Conservation (phyloP, 35 echinoderm and acorn worm genomes). For the Patiria miniata region DNA sequence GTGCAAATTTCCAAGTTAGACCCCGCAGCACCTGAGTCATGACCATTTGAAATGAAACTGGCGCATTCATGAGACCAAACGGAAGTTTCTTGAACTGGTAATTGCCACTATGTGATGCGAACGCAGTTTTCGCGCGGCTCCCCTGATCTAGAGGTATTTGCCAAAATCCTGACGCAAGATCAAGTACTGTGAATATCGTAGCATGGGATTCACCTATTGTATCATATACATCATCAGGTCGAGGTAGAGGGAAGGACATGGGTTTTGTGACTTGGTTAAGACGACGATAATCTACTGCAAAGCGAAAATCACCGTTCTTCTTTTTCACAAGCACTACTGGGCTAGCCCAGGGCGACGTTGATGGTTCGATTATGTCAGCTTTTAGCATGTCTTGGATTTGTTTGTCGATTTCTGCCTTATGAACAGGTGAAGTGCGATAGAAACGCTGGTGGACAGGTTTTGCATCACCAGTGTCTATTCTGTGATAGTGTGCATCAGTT, state of each 20-base stretch:
- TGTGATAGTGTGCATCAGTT: too few species aligned
- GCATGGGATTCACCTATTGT: conserved; percentile 37
- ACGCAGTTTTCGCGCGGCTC: conserved; percentile 36
- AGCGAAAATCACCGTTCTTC: conserved; percentile 41
- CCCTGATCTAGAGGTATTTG: conserved; percentile 33
- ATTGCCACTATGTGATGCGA: conserved; percentile 49
- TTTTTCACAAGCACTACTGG: conserved; percentile 51
- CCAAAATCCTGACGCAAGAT: conserved; percentile 49
- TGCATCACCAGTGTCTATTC: too few species aligned
- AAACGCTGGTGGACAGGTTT: too few species aligned
- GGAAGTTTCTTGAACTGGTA: conserved; percentile 56
- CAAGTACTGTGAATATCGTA: conserved; percentile 40
- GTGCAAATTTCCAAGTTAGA: conserved; percentile 41
- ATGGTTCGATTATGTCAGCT: conserved; percentile 52
- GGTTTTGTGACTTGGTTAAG: conserved; percentile 42
- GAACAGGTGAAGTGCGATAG: too few species aligned
- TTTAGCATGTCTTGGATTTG: conserved; percentile 48
- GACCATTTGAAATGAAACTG: conserved; percentile 43
- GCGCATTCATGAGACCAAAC: conserved; percentile 58
- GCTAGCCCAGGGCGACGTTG: conserved; percentile 53
- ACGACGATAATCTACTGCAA: conserved; percentile 55
- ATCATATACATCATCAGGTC: conserved; percentile 59
- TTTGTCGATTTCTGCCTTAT: conserved; percentile 42
- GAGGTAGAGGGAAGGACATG: conserved; percentile 39
- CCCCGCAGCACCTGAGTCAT: conserved; percentile 58